A percentile compares a stretch with the other conserved stretches of the same genome.
Conservation (phyloP, 2,113 vertebrate genomes). For the Hoplias malabaricus region DNA sequence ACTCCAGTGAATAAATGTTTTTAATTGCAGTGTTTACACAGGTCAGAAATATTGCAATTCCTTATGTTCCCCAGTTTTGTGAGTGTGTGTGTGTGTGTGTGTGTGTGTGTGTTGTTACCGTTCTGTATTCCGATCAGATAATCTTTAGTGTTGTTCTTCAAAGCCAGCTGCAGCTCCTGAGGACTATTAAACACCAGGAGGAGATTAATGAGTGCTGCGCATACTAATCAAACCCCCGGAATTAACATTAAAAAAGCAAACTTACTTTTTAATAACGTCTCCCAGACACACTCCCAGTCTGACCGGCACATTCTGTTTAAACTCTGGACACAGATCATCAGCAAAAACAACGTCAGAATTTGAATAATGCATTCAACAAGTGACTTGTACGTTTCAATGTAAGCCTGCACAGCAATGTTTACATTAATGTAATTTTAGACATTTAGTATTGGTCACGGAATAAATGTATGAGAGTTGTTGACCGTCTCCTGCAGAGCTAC, state of each 20-base stretch:
- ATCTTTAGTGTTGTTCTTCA: constrained; percentile 66
- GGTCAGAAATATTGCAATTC: too few relatives aligned
- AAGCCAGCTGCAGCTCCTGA: constrained; percentile 73
- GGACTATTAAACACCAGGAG: constrained; percentile 57
- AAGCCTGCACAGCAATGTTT: too few relatives aligned
- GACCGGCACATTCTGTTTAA: constrained; percentile 54
- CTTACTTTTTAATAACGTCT: constrained; percentile 64
- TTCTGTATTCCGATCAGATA: constrained; percentile 75
- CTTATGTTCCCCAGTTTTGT: too few relatives aligned
- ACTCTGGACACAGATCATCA: constrained; percentile 53
- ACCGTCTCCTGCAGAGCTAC: too few relatives aligned
- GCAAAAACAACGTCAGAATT: background rate
- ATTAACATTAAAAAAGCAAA: too few relatives aligned
- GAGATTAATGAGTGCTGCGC: background rate
- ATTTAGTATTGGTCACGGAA: too few relatives aligned
- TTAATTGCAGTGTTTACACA: too few relatives aligned
- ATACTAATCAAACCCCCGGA: too few relatives aligned
- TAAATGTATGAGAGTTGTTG: too few relatives aligned
- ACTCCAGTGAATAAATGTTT: too few relatives aligned
- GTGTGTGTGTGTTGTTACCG: constrained; percentile 57
- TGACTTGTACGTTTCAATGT: too few relatives aligned
- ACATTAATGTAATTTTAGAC: background rate
- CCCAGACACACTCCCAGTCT: constrained; percentile 70
- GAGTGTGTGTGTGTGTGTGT: too few relatives aligned
- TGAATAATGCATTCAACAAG: background rate